Base-by-base conservation (phyloP, 2,888 invertebrate species). In the Erebia ligea region DNA sequence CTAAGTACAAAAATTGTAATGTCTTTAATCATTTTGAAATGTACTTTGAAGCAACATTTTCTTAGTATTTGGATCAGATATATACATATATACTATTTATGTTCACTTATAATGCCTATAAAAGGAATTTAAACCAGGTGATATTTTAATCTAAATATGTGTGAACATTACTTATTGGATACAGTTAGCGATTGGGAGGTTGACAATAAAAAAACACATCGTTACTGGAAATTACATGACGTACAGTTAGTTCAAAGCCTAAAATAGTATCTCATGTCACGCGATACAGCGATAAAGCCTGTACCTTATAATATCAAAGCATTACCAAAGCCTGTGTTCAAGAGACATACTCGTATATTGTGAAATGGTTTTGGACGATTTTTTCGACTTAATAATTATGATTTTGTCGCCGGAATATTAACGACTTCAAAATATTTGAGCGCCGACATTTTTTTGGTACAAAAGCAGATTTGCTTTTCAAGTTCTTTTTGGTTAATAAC, bases 161-260 rank as follows among this genome's bases (percentile, higher is more conserved):
- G 68, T 61, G 62, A 70, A 67, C 68, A 75, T 73, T 58, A 73
- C 59, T 71, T 73, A 71, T 69, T 63, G 68, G 73, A 71, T 68
- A 71, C 66, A 73, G 71, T 73, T 73, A 75, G 78, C 76, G 76
- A 74, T 77, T 78, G 76, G 80, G 80, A 81, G 82, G 82, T 82
- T 88, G 86, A 89, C 89, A 89, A 86, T 87, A 86, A 89, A 85
- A 90, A 90, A 91, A 90, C 90, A 92, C 86, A 80, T 90, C 85
- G 89, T 91, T 91, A 91, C 84, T 86, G 82, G 86, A 89, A 90
- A 91, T 91, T 89, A 91, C 92, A 91, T 84, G 90, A 90, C 85
- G 82, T 86, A 84, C 84, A 84, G 88, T 89, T 90, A 88, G 82
- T 84, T 83, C 82, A 81, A 82, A 83, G 68, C 77, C 83, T 91